Evolutionary conservation across 2,113 vertebrate species (phyloP).

Genomic region (Dromaius novaehollandiae): DNA sequence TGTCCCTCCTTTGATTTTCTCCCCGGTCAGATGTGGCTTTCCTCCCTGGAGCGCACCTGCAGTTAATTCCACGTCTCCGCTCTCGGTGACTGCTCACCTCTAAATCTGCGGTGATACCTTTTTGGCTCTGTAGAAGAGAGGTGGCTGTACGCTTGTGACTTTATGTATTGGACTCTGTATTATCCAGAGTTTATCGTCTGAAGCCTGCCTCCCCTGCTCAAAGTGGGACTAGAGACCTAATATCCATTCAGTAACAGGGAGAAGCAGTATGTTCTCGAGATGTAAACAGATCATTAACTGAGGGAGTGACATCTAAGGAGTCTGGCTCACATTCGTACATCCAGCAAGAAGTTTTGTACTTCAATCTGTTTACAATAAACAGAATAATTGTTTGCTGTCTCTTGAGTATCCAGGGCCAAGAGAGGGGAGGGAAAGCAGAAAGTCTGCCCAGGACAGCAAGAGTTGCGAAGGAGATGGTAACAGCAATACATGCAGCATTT

Average conservation of each 20-base stretch:
- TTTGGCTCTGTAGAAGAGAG: not conserved
- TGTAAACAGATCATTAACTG: not conserved
- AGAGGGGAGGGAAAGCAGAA: not conserved
- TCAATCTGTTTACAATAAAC: fast-evolving
- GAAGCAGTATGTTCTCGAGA: not conserved
- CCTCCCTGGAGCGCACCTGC: not conserved
- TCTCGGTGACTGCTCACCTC: not conserved
- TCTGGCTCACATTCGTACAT: not conserved
- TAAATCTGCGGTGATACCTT: not conserved
- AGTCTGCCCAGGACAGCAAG: not conserved
- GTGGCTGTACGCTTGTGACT: not conserved
- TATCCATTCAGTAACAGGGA: not conserved
- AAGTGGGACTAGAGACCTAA: not conserved
- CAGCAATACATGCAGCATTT: fast-evolving
- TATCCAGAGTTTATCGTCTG: not conserved
- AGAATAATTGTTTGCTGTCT: fast-evolving
- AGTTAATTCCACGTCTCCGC: not conserved
- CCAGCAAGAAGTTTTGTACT: not conserved
- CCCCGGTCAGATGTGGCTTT: not conserved
- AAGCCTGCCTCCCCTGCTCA: not conserved
- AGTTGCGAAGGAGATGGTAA: not conserved
- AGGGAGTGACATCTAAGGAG: not conserved
- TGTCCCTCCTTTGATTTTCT: not conserved
- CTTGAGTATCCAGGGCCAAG: too few species aligned
- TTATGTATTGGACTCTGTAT: fast-evolving